Evolutionary conservation across 2,797 vertebrate genomes (phyloP).

Genomic region (Pogonophryne albipinna): DNA sequence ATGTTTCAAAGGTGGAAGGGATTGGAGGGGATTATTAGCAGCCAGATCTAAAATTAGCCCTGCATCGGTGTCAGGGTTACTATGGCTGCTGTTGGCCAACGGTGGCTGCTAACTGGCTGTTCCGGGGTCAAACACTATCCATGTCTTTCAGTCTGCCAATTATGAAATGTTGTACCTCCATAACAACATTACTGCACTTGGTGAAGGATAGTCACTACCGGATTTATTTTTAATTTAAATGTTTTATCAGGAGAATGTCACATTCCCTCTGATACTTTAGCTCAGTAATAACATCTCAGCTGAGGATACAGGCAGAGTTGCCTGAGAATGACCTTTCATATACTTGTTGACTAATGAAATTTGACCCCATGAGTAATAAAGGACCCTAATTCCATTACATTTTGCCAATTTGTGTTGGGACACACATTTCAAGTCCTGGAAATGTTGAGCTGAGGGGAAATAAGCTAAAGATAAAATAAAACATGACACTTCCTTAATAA

Average conservation of each 20-base stretch:
- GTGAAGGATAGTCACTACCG: not conserved
- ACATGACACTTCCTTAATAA: not conserved
- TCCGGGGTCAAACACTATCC: slow-evolving; percentile 11
- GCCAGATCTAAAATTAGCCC: slow-evolving; percentile 66
- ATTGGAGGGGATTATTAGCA: slow-evolving; percentile 74
- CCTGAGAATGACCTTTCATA: not conserved
- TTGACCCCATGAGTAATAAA: not conserved
- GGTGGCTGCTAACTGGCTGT: slow-evolving; percentile 20
- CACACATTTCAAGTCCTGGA: not conserved
- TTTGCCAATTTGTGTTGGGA: no score
- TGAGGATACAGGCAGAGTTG: not conserved
- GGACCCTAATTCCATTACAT: no score
- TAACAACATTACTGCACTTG: slow-evolving; percentile 5
- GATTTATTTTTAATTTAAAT: not conserved
- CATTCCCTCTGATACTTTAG: not conserved
- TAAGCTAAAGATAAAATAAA: not conserved
- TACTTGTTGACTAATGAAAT: not conserved
- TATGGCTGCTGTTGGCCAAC: slow-evolving; percentile 35
- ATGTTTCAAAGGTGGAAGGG: slow-evolving; percentile 41
- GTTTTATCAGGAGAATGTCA: not conserved
- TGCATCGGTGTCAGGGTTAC: slow-evolving; percentile 63
- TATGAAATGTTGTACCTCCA: slow-evolving; percentile 6
- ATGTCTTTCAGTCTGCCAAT: not conserved
- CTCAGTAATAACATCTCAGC: not conserved
- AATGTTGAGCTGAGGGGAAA: no score